Percentiles rank a stretch among this genome's conserved stretches.
Conservation (phyloP, 2,113 vertebrate genomes). For the Semicossyphus pulcher region DNA sequence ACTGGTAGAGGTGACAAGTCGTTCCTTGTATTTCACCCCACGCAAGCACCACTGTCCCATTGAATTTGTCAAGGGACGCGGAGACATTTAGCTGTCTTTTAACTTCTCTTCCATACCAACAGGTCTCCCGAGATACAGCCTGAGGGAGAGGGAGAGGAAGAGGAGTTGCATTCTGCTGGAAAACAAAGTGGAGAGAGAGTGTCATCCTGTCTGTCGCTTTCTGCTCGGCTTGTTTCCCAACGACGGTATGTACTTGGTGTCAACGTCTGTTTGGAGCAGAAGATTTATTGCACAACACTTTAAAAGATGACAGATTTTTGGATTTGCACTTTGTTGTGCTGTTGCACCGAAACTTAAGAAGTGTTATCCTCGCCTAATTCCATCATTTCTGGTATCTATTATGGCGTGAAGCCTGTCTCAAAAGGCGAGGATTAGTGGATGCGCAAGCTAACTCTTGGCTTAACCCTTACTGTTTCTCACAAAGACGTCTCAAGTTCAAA, state of each 20-base stretch:
- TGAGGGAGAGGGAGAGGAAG: conserved; percentile 15
- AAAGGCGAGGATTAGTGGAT: conserved; percentile 44
- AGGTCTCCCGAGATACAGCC: conserved; percentile 63
- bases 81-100: conserved; percentile 70
- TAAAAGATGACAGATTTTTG: conserved; percentile 53
- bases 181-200: conserved; percentile 57
- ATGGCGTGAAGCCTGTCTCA: conserved; percentile 44
- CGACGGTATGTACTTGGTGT: conserved; percentile 41
- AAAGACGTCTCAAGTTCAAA: conserved; percentile 59
- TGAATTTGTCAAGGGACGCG: conserved; percentile 63
- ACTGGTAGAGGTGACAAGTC: conserved; percentile 57
- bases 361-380: conserved; percentile 53
- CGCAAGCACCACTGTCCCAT: conserved; percentile 51
- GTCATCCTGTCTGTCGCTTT: conserved; percentile 61
- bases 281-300: conserved; percentile 53
- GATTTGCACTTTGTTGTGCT: conserved; percentile 28
- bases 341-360: conserved; percentile 22
- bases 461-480: conserved; percentile 46
- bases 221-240: conserved; percentile 54
- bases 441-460: conserved; percentile 39
- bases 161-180: conserved; percentile 34
- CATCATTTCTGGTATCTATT: conserved; percentile 35
- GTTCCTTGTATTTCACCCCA: conserved; percentile 52
- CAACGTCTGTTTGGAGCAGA: conserved; percentile 49
- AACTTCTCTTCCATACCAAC: conserved; percentile 62